Conservation (phyloP, 2,888 invertebrate genomes). For the Pandemis heparana region DNA sequence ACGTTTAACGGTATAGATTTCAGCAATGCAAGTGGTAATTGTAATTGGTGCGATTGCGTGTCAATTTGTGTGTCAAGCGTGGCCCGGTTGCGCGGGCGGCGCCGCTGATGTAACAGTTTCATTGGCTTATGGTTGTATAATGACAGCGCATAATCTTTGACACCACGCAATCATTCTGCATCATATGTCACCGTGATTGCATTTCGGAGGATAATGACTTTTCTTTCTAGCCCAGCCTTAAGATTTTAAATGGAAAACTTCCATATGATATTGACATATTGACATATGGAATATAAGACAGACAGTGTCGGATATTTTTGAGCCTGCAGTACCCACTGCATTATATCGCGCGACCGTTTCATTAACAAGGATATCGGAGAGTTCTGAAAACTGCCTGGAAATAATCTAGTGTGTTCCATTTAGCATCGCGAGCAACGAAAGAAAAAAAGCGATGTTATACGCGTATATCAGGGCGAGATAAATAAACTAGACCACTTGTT, state of each 20-base stretch:
- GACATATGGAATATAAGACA: too few relatives aligned
- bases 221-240: neutral
- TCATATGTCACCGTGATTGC: slow-evolving; percentile 51
- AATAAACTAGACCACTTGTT: too few relatives aligned
- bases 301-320: too few relatives aligned
- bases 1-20: neutral
- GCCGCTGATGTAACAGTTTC: slow-evolving; percentile 68
- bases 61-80: slow-evolving; percentile 76
- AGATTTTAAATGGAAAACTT: neutral
- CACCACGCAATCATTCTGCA: slow-evolving; percentile 64
- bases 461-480: too few relatives aligned
- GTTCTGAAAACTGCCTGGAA: too few relatives aligned
- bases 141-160: slow-evolving; percentile 61
- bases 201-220: neutral
- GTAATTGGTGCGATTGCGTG: slow-evolving; percentile 56
- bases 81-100: slow-evolving; percentile 58
- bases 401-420: too few relatives aligned
- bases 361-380: too few relatives aligned
- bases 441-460: too few relatives aligned
- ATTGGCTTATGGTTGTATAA: slow-evolving; percentile 64
- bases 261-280: too few relatives aligned
- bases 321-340: too few relatives aligned
- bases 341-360: too few relatives aligned
- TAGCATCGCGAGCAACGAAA: too few relatives aligned
- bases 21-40: slow-evolving; percentile 28